Evolutionary conservation across 2,888 invertebrate species (phyloP), one percentile per base, ranked within the genome.

Genomic region (Trachelus troglodyta): DNA sequence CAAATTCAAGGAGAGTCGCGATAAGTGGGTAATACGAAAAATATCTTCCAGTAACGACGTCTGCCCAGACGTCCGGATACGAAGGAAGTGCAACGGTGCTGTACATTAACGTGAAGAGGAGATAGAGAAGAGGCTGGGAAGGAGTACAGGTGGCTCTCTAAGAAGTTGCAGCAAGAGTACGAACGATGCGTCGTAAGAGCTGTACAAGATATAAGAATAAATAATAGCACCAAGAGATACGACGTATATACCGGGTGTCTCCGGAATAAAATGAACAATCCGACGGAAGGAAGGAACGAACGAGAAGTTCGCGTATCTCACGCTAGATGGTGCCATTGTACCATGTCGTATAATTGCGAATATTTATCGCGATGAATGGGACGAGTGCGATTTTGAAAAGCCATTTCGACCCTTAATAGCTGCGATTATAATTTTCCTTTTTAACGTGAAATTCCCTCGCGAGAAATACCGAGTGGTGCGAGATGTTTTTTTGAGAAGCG

Each of bases 351-450:
- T 40, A 73, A 73, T 77, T 40, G 40, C 73, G 73, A 75, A 69
- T 77, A 77, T 79, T 77, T 77, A 79, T 79, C 73, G 69, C 40
- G 73, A 11, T 34, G 69, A 69, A 77, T 79, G 68, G 74, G 0
- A 37, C 31, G 69, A 30, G 34, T 35, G 69, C 69, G 74, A 79
- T 79, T 79, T 56, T 35, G 40, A 73, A 33, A 73, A 75, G 71
- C 37, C 75, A 75, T 73, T 73, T 12, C 73, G 34, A 34, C 33
- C 37, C 73, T 75, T 75, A 77, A 75, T 75, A 68, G 73, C 56
- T 34, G 74, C 69, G 78, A 73, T 37, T 69, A 69, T 30, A 1
- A 69, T 69, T 69, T 71, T 4, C 1, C 11, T 1, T 33, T 11
- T 71, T 33, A 12, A 9, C 71, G 56, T 6, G 76, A 78, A 80